Evolutionary conservation across 2,113 vertebrate genomes (phyloP), one percentile per base, ranked within the genome.

Genomic region (Etia nguti): DNA sequence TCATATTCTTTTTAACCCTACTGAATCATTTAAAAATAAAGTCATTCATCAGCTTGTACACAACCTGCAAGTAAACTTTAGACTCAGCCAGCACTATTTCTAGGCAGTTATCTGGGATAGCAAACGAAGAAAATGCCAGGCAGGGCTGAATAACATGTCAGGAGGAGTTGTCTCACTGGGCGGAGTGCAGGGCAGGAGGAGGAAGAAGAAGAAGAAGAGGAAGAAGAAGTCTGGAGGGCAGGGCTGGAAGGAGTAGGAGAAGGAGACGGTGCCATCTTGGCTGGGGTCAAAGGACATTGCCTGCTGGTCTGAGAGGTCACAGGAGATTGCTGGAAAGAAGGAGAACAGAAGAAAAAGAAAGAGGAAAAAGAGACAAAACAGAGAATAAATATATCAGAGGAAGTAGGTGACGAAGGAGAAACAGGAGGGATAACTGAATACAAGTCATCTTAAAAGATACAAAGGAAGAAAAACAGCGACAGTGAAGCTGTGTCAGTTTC

Each of bases 241-340:
- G 93, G 93, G 11, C 93, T 95, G 89, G 95, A 92, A 90, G 88
- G 89, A 26, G 95, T 90, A 9, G 95, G 89, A 1, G 93, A 92
- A 3, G 96, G 87, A 11, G 96, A 92, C 0, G 93, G 96, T 46
- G 93, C 96, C 93, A 97, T 95, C 94, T 97, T 97, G 93, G 97
- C 95, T 38, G 95, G 96, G 88, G 95, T 93, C 73, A 95, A 87
- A 73, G 96, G 89, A 83, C 94, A 93, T 68, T 95, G 95, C 85
- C 96, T 93, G 93, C 94, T 93, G 87, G 96, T 91, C 91, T 94
- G 96, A 88, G 96, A 87, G 83, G 95, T 95, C 87, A 94, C 95
- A 18, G 96, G 90, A 94, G 94, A 95, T 96, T 96, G 95, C 81
- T 92, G 91, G 79, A 87, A 59, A 89, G 70, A 93, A 73, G 93